phyloP scores from a whole-genome alignment of 2,888 invertebrate species.

The Clivina fossor region DNA sequence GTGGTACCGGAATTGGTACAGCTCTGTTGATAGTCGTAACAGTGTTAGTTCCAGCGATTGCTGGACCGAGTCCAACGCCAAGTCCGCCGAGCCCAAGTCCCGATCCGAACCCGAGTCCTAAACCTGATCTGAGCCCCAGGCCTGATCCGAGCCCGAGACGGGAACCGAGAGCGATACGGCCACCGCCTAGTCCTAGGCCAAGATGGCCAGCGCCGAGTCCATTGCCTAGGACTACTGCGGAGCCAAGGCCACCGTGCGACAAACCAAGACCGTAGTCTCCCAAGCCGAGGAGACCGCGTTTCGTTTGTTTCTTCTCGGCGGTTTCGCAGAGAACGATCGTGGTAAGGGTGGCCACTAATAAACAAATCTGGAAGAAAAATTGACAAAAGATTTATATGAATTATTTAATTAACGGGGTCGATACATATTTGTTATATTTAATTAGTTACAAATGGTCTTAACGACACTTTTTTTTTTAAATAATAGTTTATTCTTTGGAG shows the following conservation, averaged over 20 bases:
- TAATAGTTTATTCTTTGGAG: too few relatives aligned
- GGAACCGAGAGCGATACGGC: conserved; percentile 24
- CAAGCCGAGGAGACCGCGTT: conserved; percentile 47
- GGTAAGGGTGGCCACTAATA: conserved; percentile 43
- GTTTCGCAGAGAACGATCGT: conserved; percentile 28
- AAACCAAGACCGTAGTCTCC: conserved; percentile 40
- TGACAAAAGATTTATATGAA: too few relatives aligned
- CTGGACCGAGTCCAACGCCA: conserved; percentile 32
- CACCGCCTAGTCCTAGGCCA: conserved; percentile 35
- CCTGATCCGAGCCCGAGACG: not conserved
- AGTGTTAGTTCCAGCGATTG: conserved; percentile 36
- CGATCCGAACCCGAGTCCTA: conserved; percentile 37
- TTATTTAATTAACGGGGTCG: too few relatives aligned
- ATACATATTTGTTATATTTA: too few relatives aligned
- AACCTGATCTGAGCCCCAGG: conserved; percentile 17
- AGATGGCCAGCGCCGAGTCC: conserved; percentile 20
- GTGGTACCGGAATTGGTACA: conserved; percentile 42
- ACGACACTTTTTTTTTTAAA: too few relatives aligned
- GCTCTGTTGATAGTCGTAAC: conserved; percentile 43
- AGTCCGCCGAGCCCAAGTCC: conserved; percentile 34
- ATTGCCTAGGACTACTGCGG: too few relatives aligned
- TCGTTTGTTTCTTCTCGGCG: conserved; percentile 46
- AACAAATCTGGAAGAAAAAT: conserved; percentile 42
- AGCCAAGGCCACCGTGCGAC: conserved; percentile 47
- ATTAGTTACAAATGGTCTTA: too few relatives aligned